Conservation (phyloP, 2,113 vertebrate genomes). For the Platysteira castanea region DNA sequence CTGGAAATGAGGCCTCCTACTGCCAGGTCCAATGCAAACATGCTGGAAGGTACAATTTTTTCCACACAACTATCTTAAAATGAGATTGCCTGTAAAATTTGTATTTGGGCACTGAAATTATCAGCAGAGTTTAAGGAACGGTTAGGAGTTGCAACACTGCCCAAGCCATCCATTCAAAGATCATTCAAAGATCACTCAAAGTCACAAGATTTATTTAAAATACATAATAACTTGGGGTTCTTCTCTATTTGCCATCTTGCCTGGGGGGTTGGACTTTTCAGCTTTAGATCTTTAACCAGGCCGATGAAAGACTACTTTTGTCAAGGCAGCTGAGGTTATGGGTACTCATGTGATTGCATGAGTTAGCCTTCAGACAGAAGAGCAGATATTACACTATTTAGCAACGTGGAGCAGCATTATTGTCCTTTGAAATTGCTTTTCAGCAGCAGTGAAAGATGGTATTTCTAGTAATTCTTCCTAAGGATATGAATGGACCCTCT, state of each 20-base stretch:
- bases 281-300: not conserved
- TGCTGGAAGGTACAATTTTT: not conserved
- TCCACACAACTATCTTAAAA: not conserved
- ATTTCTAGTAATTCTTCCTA: not conserved
- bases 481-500: not conserved
- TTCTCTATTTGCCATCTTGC: not conserved
- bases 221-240: not conserved
- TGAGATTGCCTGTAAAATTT: not conserved
- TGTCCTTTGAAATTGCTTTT: not conserved
- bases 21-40: not conserved
- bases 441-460: not conserved
- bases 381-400: not conserved
- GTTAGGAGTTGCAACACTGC: not conserved
- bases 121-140: not conserved
- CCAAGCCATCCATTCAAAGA: not conserved
- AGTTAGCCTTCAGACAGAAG: not conserved
- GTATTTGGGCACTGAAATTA: not conserved
- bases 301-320: not conserved
- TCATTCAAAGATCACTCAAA: not conserved
- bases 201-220: conserved; percentile 11
- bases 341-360: not conserved
- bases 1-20: not conserved
- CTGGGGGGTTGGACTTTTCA: not conserved
- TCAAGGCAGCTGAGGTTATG: not conserved
- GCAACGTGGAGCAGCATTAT: not conserved